Evolutionary conservation across 2,888 invertebrate species (phyloP).

Genomic region (Amblyteles armatorius): DNA sequence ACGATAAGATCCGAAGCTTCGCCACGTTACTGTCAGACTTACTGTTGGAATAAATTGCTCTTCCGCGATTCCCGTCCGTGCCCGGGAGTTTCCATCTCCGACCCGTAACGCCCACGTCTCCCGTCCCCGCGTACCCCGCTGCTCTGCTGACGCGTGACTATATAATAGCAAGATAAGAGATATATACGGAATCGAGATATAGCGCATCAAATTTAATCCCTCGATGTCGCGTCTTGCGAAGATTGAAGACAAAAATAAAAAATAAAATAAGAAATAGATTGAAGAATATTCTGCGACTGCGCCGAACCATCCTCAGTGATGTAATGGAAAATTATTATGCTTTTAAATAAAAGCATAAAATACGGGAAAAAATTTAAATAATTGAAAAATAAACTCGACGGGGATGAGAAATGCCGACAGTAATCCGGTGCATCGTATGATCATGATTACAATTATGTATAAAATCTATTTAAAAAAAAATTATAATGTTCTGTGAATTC

Average conservation of each 20-base stretch:
- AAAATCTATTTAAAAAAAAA: too few relatives aligned
- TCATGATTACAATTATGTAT: background rate
- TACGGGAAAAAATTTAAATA: background rate
- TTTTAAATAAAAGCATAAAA: background rate
- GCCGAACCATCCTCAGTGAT: background rate
- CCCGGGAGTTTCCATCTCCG: slow-evolving; percentile 59
- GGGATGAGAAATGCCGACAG: background rate
- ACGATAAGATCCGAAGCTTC: slow-evolving; percentile 67
- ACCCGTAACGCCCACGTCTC: slow-evolving; percentile 36
- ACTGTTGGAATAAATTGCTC: slow-evolving; percentile 69
- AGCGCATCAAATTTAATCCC: background rate
- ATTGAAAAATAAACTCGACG: background rate
- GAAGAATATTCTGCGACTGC: background rate
- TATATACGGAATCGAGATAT: slow-evolving; percentile 32
- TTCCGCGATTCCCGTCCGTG: slow-evolving; percentile 57
- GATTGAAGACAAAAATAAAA: background rate
- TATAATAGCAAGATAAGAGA: slow-evolving; percentile 43
- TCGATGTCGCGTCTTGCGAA: background rate
- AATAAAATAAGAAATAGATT: background rate
- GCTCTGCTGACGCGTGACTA: slow-evolving; percentile 38
- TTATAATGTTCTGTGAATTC: too few relatives aligned
- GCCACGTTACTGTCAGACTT: slow-evolving; percentile 68
- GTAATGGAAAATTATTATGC: too few relatives aligned
- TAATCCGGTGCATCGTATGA: background rate
- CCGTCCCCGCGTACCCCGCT: slow-evolving; percentile 9